A percentile compares a stretch with the other conserved stretches of the same genome.
Conservation (phyloP, 2,113 vertebrate genomes). For the Xyliphius kryptos region DNA sequence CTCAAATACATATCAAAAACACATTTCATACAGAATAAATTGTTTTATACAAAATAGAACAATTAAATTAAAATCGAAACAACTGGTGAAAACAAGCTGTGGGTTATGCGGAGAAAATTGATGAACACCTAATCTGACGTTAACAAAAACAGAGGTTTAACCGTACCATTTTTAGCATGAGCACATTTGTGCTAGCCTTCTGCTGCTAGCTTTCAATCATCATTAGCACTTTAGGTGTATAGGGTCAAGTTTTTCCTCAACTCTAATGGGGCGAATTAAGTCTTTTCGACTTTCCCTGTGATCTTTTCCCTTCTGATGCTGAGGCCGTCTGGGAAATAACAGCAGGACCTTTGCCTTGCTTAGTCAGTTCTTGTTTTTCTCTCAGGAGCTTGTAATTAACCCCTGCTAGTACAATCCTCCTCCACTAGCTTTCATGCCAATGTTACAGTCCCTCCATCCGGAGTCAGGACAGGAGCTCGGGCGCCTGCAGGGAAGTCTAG, state of each 20-base stretch:
- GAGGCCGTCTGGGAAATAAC: conserved; percentile 24
- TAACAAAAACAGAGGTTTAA: too few relatives aligned
- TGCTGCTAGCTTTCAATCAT: conserved; percentile 11
- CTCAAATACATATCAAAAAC: too few relatives aligned
- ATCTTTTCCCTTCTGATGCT: conserved; percentile 39
- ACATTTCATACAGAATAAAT: too few relatives aligned
- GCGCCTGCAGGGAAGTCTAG: conserved; percentile 54
- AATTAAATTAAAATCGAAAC: too few relatives aligned
- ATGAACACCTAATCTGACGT: too few relatives aligned
- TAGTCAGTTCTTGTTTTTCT: conserved; percentile 34
- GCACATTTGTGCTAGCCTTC: background rate
- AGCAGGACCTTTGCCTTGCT: conserved; percentile 31
- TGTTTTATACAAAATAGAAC: too few relatives aligned
- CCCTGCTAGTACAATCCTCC: conserved; percentile 35
- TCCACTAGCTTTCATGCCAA: conserved; percentile 37
- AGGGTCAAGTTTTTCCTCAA: conserved; percentile 43
- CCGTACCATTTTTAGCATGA: background rate
- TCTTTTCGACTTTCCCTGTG: conserved; percentile 46
- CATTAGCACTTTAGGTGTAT: background rate
- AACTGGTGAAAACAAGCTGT: too few relatives aligned
- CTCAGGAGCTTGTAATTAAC: conserved; percentile 59
- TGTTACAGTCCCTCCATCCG: conserved; percentile 40
- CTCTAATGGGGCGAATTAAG: conserved; percentile 56
- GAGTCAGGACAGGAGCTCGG: conserved; percentile 41
- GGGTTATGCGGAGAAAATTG: too few relatives aligned